phyloP scores from a whole-genome alignment of 2,888 invertebrate genomes.

The Trichopoda pennipes region DNA sequence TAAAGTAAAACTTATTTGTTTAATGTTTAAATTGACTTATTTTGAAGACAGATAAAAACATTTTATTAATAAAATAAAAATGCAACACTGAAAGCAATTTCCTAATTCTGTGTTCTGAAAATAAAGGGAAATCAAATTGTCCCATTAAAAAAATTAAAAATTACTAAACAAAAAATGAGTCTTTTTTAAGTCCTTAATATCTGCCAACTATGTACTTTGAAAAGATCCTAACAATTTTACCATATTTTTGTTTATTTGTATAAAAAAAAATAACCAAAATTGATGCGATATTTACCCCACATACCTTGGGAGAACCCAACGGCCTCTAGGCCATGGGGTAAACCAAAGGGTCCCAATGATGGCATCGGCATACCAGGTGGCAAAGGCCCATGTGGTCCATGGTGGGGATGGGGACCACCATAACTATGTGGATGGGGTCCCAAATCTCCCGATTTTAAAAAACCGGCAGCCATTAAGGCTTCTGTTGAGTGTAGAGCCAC shows the following conservation, averaged over 20 bases:
- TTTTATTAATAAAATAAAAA: too few species aligned
- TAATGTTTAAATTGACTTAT: too few species aligned
- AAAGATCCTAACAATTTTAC: constrained; percentile 45
- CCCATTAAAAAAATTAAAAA: too few species aligned
- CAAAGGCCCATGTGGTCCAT: constrained; percentile 80
- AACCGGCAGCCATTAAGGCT: constrained; percentile 82
- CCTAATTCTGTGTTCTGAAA: too few species aligned
- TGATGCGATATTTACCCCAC: constrained; percentile 81
- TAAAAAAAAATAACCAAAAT: constrained; percentile 73
- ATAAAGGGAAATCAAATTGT: too few species aligned
- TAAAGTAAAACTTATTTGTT: too few species aligned
- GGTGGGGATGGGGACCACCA: constrained; percentile 81
- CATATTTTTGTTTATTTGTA: constrained; percentile 46
- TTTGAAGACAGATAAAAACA: too few species aligned
- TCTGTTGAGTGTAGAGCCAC: constrained; percentile 81
- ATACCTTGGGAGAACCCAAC: constrained; percentile 82
- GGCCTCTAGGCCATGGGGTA: constrained; percentile 81
- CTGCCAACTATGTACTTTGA: too few species aligned
- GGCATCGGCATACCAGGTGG: constrained; percentile 82
- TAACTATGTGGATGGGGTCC: constrained; percentile 81
- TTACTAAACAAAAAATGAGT: too few species aligned
- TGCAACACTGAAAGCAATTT: too few species aligned
- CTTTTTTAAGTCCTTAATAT: too few species aligned
- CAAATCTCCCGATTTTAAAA: constrained; percentile 80
- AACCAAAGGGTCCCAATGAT: constrained; percentile 81